A percentile compares a stretch with the other conserved stretches of the same genome.
These are phyloP conservation scores for Nyctalus aviator DNA, from an alignment of 2,797 vertebrate genomes.

Conservation along the genomic window DNA sequence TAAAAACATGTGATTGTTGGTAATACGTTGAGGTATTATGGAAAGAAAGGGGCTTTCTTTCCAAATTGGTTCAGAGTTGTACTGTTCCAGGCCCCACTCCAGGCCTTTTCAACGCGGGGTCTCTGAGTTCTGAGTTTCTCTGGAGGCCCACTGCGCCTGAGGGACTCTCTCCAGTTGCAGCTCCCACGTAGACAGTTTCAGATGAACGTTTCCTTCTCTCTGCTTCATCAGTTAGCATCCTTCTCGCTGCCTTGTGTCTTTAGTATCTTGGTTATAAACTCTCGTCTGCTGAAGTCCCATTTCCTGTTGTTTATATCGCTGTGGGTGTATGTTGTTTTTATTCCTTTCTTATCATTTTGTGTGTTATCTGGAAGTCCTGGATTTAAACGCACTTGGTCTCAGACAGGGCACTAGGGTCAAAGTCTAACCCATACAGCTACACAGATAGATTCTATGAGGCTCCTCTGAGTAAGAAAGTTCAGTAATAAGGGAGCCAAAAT, in stretches of 20 bases:
- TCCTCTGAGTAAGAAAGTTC: not conserved
- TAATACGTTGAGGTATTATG: not conserved
- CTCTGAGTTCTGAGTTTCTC: not conserved
- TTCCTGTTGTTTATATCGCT: not conserved
- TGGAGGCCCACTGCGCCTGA: too few relatives aligned
- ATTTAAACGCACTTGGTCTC: not conserved
- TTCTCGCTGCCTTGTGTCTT: not conserved
- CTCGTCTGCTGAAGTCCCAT: not conserved
- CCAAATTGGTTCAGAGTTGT: not conserved
- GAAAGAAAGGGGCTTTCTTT: not conserved
- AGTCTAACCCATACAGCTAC: not conserved
- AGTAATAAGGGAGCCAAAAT: not conserved
- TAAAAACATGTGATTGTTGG: not conserved
- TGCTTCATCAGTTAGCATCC: not conserved
- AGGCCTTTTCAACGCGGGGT: not conserved
- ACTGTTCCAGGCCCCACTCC: not conserved
- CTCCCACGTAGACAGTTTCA: not conserved
- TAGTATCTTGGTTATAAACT: not conserved
- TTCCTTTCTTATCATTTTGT: not conserved
- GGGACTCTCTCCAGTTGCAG: not conserved
- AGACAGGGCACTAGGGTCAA: not conserved
- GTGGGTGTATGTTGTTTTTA: not conserved
- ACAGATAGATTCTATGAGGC: not conserved
- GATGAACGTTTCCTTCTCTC: not conserved
- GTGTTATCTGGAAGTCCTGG: not conserved